A percentile compares a stretch with the other conserved stretches of the same genome.
These are phyloP conservation scores for Phortica variegata DNA, from an alignment of 1,140 invertebrate genomes.

Conservation along the genomic window DNA sequence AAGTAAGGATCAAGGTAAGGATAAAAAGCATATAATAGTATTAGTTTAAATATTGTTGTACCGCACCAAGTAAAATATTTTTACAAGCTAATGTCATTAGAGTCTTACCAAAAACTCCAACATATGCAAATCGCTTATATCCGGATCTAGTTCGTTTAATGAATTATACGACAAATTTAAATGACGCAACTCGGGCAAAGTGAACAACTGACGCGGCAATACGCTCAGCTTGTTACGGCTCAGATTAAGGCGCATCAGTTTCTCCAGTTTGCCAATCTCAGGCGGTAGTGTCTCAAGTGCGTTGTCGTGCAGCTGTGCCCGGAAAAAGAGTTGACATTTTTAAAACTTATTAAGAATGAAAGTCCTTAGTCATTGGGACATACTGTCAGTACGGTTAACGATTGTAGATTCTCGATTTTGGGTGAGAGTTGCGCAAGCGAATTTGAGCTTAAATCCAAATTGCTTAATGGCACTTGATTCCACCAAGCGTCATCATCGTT, in stretches of 20 bases:
- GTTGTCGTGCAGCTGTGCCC: constrained; percentile 76
- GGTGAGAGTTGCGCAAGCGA: constrained; percentile 66
- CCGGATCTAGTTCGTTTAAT: constrained; percentile 62
- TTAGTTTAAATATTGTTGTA: background rate
- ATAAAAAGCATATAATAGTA: background rate
- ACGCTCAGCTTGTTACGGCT: constrained; percentile 73
- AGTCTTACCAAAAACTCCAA: constrained; percentile 65
- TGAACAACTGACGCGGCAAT: constrained; percentile 67
- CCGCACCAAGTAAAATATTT: constrained; percentile 6
- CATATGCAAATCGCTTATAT: constrained; percentile 74
- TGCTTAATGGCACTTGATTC: constrained; percentile 76
- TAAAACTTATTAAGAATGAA: background rate
- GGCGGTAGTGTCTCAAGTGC: constrained; percentile 69
- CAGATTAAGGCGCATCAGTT: constrained; percentile 75
- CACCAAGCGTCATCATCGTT: constrained; percentile 77
- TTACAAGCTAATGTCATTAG: background rate
- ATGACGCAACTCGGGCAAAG: constrained; percentile 66
- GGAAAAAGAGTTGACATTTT: background rate
- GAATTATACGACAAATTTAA: constrained; percentile 74
- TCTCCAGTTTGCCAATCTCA: constrained; percentile 74
- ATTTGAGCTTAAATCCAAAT: constrained; percentile 81
- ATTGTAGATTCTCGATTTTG: constrained; percentile 69
- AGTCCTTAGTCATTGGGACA: constrained; percentile 25
- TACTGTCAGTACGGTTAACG: constrained; percentile 73
- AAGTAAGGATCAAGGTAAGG: no score